A percentile compares a stretch with the other conserved stretches of the same genome.
phyloP scores from a whole-genome alignment of 2,113 vertebrate genomes.

The Crocuta crocuta region DNA sequence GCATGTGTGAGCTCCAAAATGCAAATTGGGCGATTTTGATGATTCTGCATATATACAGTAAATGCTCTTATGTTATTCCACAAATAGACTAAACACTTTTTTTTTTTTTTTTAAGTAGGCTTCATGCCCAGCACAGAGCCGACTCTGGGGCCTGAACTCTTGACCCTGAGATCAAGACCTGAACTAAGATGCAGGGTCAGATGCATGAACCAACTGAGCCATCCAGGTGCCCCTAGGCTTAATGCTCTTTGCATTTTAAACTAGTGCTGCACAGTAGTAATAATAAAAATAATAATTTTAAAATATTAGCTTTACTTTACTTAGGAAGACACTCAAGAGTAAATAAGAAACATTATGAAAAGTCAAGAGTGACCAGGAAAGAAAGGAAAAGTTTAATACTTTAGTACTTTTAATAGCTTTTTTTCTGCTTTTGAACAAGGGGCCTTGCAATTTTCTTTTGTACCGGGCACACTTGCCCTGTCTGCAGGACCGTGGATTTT shows the following conservation, averaged over 20 bases:
- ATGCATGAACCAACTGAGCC: too few relatives aligned
- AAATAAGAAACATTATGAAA: background rate
- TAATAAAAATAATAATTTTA: background rate
- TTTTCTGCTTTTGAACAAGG: background rate
- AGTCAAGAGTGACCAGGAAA: background rate
- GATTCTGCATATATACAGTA: background rate
- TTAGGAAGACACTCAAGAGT: background rate
- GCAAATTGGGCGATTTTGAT: background rate
- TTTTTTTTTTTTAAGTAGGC: background rate
- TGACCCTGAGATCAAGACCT: too few relatives aligned
- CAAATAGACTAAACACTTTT: background rate
- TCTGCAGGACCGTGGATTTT: background rate
- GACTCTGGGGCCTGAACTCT: too few relatives aligned
- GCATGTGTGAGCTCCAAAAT: background rate
- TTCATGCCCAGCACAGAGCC: too few relatives aligned
- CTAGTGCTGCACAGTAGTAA: background rate
- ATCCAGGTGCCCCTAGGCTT: background rate
- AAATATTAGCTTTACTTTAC: background rate
- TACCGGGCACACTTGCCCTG: background rate
- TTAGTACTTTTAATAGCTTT: background rate
- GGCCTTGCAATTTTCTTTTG: background rate
- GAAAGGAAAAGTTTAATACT: background rate
- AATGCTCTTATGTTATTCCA: background rate
- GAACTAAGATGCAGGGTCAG: too few relatives aligned
- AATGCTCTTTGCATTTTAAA: background rate